These are phyloP conservation scores for Aspiorhynchus laticeps DNA, from an alignment of 2,113 vertebrate species.

Conservation along the genomic window DNA sequence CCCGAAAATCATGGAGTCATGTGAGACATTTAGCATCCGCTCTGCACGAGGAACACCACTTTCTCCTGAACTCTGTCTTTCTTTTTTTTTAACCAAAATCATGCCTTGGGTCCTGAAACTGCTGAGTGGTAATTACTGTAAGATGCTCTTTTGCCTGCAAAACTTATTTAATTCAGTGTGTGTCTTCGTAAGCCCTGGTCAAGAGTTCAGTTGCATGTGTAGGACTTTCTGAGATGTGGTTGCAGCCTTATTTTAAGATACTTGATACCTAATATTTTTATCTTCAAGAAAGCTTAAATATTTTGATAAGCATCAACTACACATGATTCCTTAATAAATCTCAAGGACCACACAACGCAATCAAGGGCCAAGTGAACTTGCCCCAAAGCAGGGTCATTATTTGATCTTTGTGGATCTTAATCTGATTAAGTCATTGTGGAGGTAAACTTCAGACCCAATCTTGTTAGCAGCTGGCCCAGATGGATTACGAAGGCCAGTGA, in stretches of 20 bases:
- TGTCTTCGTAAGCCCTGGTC: conserved; percentile 78
- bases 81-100: not conserved
- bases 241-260: not conserved
- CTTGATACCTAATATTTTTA: not conserved
- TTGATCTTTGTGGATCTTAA: conserved; percentile 99
- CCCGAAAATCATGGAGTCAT: conserved; percentile 77
- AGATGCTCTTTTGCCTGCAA: conserved; percentile 64
- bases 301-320: conserved; percentile 79
- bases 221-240: not conserved
- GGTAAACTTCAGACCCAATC: conserved; percentile 99
- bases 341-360: conserved; percentile 99
- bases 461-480: conserved; percentile 99
- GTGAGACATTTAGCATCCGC: conserved; percentile 53
- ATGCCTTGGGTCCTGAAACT: conserved; percentile 31
- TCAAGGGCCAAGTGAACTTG: conserved; percentile 99
- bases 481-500: conserved; percentile 98
- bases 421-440: conserved; percentile 99
- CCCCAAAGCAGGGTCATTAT: conserved; percentile 99
- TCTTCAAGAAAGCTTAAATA: conserved; percentile 58
- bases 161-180: conserved; percentile 78
- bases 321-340: conserved; percentile 90
- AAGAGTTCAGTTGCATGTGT: conserved; percentile 62
- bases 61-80: not conserved
- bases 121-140: conserved; percentile 63
- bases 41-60: conserved; percentile 18